These are phyloP conservation scores for Saturnia pavonia DNA, from an alignment of 2,888 invertebrate genomes.

Conservation along the genomic window DNA sequence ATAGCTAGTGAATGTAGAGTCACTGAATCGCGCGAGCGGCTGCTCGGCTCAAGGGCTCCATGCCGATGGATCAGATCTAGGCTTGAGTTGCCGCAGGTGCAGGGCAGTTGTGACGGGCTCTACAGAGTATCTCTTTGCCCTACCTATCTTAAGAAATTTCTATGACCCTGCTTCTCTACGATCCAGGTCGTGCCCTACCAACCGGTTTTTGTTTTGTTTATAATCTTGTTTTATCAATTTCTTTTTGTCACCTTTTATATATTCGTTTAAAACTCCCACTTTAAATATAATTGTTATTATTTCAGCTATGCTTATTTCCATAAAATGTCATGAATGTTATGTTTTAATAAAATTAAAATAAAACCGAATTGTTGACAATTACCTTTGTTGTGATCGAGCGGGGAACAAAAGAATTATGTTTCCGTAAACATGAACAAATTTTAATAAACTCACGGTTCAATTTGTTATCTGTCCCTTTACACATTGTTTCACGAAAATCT, in stretches of 20 bases:
- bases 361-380: slow-evolving; percentile 31
- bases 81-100: too few relatives aligned
- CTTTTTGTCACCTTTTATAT: not conserved
- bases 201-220: too few relatives aligned
- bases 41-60: too few relatives aligned
- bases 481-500: slow-evolving; percentile 72
- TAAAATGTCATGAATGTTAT: slow-evolving; percentile 12
- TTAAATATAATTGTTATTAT: slow-evolving; percentile 2
- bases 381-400: slow-evolving; percentile 32
- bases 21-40: too few relatives aligned
- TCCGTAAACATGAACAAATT: slow-evolving; percentile 54
- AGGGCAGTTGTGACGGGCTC: too few relatives aligned
- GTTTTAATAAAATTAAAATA: slow-evolving; percentile 12
- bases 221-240: not conserved
- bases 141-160: too few relatives aligned
- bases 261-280: not conserved
- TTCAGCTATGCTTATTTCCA: slow-evolving; percentile 7
- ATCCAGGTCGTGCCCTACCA: too few relatives aligned
- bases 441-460: slow-evolving; percentile 63
- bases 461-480: slow-evolving; percentile 69
- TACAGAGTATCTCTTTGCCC: too few relatives aligned
- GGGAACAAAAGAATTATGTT: slow-evolving; percentile 47
- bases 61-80: too few relatives aligned
- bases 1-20: too few relatives aligned
- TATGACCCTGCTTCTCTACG: too few relatives aligned